A percentile compares a stretch with the other conserved stretches of the same genome.
Conservation (phyloP, 2,113 vertebrate species). For the Typhlomys cinereus region DNA sequence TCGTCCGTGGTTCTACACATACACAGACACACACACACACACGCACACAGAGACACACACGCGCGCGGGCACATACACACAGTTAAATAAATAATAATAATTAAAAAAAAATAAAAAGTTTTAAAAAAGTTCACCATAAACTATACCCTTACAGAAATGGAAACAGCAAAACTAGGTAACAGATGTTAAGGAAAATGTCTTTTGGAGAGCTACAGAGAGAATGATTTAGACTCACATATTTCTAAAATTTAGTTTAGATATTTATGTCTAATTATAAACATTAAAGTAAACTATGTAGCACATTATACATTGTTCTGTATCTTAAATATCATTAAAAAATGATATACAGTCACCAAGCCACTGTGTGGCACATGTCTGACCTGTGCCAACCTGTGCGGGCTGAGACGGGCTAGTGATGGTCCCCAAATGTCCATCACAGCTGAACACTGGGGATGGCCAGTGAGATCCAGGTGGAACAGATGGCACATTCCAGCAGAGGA, state of each 20-base stretch:
- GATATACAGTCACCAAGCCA: background rate
- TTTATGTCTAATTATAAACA: background rate
- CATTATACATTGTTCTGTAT: background rate
- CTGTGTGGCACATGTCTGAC: background rate
- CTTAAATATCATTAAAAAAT: constrained; percentile 2
- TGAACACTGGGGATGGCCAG: background rate
- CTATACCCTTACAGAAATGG: background rate
- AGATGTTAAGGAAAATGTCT: background rate
- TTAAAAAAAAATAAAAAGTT: too few relatives aligned
- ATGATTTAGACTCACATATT: background rate
- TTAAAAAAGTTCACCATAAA: too few relatives aligned
- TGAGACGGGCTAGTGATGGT: background rate
- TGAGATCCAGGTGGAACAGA: background rate
- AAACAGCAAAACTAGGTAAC: background rate
- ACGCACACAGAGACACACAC: too few relatives aligned
- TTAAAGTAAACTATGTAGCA: background rate
- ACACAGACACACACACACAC: too few relatives aligned
- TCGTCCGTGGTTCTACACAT: too few relatives aligned
- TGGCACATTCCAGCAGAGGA: background rate
- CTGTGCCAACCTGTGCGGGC: background rate
- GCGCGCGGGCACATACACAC: too few relatives aligned
- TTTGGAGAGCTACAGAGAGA: background rate
- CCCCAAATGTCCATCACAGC: background rate
- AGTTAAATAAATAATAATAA: too few relatives aligned
- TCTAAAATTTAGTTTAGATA: background rate